Evolutionary conservation across 2,888 invertebrate species (phyloP).

Genomic region (Belgica antarctica): DNA sequence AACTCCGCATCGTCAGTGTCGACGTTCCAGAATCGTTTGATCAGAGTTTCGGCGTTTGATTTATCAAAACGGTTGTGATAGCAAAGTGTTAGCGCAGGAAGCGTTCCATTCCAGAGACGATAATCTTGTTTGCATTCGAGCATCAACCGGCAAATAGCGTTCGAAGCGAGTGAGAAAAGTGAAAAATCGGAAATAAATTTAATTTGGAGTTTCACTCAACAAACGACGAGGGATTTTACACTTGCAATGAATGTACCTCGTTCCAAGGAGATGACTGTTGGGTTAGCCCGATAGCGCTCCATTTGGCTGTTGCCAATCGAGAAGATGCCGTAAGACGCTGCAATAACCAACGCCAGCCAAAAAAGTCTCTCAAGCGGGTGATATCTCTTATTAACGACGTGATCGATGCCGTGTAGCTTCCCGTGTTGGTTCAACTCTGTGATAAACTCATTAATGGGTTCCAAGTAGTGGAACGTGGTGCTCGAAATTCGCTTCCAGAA

Average conservation of each 20-base stretch:
- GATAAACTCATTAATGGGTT: background rate
- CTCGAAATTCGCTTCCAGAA: background rate
- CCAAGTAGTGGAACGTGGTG: background rate
- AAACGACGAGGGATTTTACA: too few relatives aligned
- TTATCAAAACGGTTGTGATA: conserved; percentile 52
- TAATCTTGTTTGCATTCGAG: conserved; percentile 49
- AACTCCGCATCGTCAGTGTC: conserved; percentile 54
- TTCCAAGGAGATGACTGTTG: conserved; percentile 53
- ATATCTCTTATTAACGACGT: background rate
- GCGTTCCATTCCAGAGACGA: conserved; percentile 52
- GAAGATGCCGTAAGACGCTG: conserved; percentile 48
- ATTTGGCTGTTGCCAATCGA: conserved; percentile 48
- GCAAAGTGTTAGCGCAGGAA: conserved; percentile 53
- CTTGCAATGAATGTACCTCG: conserved; percentile 47
- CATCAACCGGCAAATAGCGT: too few relatives aligned
- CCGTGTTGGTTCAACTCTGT: background rate
- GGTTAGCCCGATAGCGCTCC: conserved; percentile 50
- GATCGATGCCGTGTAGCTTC: conserved; percentile 11
- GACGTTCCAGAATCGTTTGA: conserved; percentile 54
- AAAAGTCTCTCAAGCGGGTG: conserved; percentile 47
- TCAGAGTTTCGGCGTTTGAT: background rate
- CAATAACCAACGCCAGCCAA: conserved; percentile 49
- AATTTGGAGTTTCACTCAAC: too few relatives aligned
- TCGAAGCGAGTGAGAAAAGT: too few relatives aligned
- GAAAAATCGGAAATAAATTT: background rate